Percentiles rank a stretch among this genome's conserved stretches.
phyloP scores from a whole-genome alignment of 2,113 vertebrate species.

The Aldabrachelys gigantea region DNA sequence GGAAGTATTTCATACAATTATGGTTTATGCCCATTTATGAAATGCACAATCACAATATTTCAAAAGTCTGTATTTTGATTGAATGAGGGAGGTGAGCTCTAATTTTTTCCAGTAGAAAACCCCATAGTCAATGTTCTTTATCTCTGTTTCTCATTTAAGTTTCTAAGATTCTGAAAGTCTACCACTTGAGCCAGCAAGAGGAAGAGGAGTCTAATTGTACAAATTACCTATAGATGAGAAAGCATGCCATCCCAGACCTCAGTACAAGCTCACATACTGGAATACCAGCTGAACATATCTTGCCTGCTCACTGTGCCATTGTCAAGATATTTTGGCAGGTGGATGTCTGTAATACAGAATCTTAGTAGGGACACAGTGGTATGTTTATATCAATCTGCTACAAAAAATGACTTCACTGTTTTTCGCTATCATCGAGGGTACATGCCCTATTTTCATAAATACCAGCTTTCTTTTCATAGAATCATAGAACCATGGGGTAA shows the following conservation, averaged over 20 bases:
- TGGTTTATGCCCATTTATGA: neutral
- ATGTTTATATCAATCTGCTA: neutral
- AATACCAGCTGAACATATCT: neutral
- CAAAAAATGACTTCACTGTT: neutral
- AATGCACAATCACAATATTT: neutral
- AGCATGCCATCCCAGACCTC: neutral
- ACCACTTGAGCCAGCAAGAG: neutral
- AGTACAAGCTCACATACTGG: neutral
- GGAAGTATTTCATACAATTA: neutral
- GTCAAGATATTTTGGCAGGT: neutral
- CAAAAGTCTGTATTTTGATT: neutral
- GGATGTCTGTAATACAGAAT: neutral
- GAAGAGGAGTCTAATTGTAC: neutral
- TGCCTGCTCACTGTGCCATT: neutral
- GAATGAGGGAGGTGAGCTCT: neutral
- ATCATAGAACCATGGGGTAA: neutral
- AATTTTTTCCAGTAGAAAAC: neutral
- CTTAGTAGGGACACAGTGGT: neutral
- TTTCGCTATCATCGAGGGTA: neutral
- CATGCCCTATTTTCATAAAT: neutral
- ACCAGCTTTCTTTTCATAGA: neutral
- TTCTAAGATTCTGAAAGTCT: neutral
- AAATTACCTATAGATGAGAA: neutral
- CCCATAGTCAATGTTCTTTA: neutral
- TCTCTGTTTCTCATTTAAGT: neutral